A percentile compares a stretch with the other conserved stretches of the same genome.
phyloP scores from a whole-genome alignment of 1,140 invertebrate genomes.

The Rhizoglyphus robini region DNA sequence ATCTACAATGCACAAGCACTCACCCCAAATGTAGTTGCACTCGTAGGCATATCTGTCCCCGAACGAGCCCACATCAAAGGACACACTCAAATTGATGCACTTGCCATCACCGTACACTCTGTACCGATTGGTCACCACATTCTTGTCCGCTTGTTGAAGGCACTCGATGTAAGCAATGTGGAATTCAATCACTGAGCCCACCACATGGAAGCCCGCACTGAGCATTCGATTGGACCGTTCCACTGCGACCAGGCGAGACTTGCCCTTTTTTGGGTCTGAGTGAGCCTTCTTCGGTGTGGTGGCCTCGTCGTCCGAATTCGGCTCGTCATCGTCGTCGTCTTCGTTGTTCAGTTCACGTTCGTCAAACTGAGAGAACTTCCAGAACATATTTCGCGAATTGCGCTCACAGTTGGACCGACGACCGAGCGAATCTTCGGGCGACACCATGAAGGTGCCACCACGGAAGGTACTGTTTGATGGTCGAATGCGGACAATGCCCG shows the following conservation, averaged over 20 bases:
- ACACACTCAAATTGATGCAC: conserved; percentile 7
- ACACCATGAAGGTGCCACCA: conserved; percentile 2
- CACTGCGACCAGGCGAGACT: neutral
- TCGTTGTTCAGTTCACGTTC: neutral
- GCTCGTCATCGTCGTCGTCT: neutral
- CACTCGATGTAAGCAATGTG: conserved; percentile 15
- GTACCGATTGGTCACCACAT: neutral
- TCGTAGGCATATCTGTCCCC: neutral
- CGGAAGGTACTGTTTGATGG: conserved; percentile 6
- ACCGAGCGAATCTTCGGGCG: conserved; percentile 11
- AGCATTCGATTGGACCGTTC: conserved; percentile 9
- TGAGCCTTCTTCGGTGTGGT: neutral
- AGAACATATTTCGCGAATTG: conserved; percentile 12
- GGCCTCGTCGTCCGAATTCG: neutral
- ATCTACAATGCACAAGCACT: neutral
- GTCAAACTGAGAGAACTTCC: conserved; percentile 7
- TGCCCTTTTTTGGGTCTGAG: neutral
- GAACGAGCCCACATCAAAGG: conserved; percentile 9
- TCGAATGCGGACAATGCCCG: neutral
- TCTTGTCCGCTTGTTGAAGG: conserved; percentile 1
- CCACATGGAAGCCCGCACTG: conserved; percentile 13
- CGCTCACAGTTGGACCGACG: conserved; percentile 11
- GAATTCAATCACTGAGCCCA: conserved; percentile 12
- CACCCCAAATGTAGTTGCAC: conserved; percentile 13
- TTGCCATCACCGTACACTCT: neutral